Evolutionary conservation across 2,113 vertebrate species (phyloP).

Genomic region (Marmota monax): DNA sequence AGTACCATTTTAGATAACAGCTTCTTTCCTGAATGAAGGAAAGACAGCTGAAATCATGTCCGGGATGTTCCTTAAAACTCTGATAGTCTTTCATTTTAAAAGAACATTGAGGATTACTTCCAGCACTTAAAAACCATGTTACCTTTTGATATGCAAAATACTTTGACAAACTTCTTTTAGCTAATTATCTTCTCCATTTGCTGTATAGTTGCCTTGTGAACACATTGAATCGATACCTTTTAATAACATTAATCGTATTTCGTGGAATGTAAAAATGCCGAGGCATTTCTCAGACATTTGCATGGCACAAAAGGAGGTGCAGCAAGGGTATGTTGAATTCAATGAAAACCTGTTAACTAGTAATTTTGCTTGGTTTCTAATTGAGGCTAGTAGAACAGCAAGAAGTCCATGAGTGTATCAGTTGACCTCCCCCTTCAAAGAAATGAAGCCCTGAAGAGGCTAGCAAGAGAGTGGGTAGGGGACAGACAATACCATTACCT

Average conservation of each 20-base stretch:
- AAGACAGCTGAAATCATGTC: slow-evolving; percentile 12
- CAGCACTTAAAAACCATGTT: not conserved
- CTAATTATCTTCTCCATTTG: slow-evolving; percentile 76
- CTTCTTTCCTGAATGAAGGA: slow-evolving; percentile 34
- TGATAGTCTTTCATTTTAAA: slow-evolving; percentile 64
- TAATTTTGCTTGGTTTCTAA: slow-evolving; percentile 50
- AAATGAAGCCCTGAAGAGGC: not conserved
- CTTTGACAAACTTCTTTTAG: slow-evolving; percentile 68
- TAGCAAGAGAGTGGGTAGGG: not conserved
- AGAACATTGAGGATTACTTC: slow-evolving; percentile 70
- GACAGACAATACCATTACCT: not conserved
- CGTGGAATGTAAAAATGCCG: not conserved
- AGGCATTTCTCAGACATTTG: slow-evolving; percentile 62
- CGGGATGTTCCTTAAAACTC: slow-evolving; percentile 23
- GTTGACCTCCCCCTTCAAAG: not conserved
- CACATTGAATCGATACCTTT: slow-evolving; percentile 60
- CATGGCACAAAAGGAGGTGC: not conserved
- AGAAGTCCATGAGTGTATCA: not conserved
- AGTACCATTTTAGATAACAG: slow-evolving; percentile 13
- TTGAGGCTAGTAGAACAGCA: not conserved
- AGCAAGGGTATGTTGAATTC: fast-evolving
- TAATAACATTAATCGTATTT: slow-evolving; percentile 66
- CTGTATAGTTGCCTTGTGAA: slow-evolving; percentile 4
- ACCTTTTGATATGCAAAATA: slow-evolving; percentile 81
- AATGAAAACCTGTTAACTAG: not conserved